Conservation (phyloP, 2,797 vertebrate genomes). For the Alectoris magna region DNA sequence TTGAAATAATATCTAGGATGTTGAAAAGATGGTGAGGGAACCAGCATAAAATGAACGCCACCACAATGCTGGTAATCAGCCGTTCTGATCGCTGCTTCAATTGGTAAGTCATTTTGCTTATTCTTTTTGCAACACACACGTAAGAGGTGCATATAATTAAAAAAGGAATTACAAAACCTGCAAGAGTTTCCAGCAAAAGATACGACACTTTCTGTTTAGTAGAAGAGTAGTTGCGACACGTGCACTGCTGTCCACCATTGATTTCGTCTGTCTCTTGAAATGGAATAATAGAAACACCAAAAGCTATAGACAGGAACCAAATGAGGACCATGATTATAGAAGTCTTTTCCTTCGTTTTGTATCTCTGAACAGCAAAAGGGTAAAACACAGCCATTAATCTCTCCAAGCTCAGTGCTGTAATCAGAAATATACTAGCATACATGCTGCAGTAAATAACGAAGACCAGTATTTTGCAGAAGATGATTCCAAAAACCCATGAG, state of each 20-base stretch:
- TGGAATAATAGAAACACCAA: slow-evolving; percentile 84
- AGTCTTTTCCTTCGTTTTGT: slow-evolving; percentile 80
- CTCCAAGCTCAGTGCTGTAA: slow-evolving; percentile 88
- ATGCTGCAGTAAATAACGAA: slow-evolving; percentile 87
- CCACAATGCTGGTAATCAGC: slow-evolving; percentile 84
- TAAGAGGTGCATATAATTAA: slow-evolving; percentile 81
- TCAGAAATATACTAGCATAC: slow-evolving; percentile 90
- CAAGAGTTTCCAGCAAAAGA: slow-evolving; percentile 85
- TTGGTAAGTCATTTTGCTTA: slow-evolving; percentile 85
- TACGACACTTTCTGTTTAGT: slow-evolving; percentile 74
- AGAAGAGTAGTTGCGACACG: slow-evolving; percentile 77
- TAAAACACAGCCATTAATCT: slow-evolving; percentile 85
- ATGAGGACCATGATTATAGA: slow-evolving; percentile 77
- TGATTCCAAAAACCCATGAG: slow-evolving; percentile 85
- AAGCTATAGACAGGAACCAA: slow-evolving; percentile 83
- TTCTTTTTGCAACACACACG: slow-evolving; percentile 83
- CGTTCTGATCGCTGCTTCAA: slow-evolving; percentile 83
- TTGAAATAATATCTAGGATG: slow-evolving; percentile 77
- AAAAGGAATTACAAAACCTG: slow-evolving; percentile 86
- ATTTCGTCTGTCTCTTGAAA: slow-evolving; percentile 76
- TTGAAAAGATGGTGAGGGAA: slow-evolving; percentile 88
- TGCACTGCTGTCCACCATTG: slow-evolving; percentile 63
- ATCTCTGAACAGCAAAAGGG: slow-evolving; percentile 81
- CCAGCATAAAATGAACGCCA: slow-evolving; percentile 87
- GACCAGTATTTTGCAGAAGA: slow-evolving; percentile 80